Evolutionary conservation across 2,797 vertebrate genomes (phyloP).

Genomic region (Anas georgica): DNA sequence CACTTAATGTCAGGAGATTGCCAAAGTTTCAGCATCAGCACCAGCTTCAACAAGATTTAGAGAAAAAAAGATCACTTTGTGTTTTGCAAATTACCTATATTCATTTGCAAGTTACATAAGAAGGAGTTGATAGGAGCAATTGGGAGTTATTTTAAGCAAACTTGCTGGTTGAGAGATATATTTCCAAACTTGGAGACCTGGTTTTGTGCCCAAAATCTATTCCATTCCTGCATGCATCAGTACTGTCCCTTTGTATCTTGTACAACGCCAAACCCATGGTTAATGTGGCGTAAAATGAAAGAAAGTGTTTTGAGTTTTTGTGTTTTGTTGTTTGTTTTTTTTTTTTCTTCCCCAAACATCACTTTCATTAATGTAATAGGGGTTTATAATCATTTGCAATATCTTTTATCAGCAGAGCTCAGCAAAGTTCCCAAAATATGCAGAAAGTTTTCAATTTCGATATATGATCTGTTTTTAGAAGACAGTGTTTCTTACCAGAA

Average conservation of each 20-base stretch:
- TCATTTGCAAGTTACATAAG: neutral
- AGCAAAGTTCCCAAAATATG: neutral
- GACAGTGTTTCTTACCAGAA: neutral
- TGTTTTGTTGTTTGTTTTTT: too few species aligned
- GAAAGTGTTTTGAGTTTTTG: neutral
- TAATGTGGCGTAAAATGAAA: neutral
- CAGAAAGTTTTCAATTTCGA: neutral
- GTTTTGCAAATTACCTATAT: neutral
- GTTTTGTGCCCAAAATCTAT: neutral
- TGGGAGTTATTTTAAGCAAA: neutral
- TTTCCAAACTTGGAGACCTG: neutral
- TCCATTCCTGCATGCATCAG: fast-evolving
- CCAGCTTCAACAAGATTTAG: neutral
- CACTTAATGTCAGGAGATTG: conserved; percentile 63
- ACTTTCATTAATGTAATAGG: neutral
- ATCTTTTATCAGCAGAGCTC: neutral
- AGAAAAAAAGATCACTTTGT: neutral
- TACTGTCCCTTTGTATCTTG: neutral
- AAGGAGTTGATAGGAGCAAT: neutral
- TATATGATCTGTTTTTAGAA: neutral
- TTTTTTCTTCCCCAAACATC: neutral
- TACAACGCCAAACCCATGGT: neutral
- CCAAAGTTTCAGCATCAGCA: conserved; percentile 53
- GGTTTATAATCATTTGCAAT: neutral
- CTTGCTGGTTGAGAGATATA: neutral